Evolutionary conservation across 2,888 invertebrate genomes (phyloP), one percentile per base, ranked within the genome.

Genomic region (Acanthosepion esculentum): DNA sequence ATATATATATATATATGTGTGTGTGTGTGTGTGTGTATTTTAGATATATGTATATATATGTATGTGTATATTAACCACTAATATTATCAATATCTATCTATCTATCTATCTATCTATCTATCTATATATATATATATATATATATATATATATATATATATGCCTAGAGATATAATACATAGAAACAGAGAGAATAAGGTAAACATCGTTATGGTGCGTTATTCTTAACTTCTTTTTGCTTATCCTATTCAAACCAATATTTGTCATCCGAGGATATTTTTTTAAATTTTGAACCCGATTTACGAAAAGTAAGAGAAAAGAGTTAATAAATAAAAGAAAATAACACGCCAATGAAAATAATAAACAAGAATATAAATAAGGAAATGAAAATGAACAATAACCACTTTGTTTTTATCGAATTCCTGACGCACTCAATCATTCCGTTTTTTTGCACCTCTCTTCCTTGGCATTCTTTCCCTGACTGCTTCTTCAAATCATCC

Each of bases 401-500:
- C 78, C 78, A 78, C n/a, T 78, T n/a, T 78, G n/a, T 78, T 78
- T 78, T 78, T 78, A 33, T 78, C n/a, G n/a, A 78, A 78, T 78
- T 78, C 78, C 78, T 78, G 78, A 78, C 78, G 78, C 33, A 78
- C 78, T 78, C 78, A 78, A 78, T 78, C 78, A 78, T 78, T 78
- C 15, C n/a, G n/a, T n/a, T 78, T n/a, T 78, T 78, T 78, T 78
- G n/a, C 78, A 78, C 78, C 78, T 78, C 78, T 33, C 78, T n/a
- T 33, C 15, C n/a, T n/a, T n/a, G n/a, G n/a, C 78, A 33, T 78
- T n/a, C n/a, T 10, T 78, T 78, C 78, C 18, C 15, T 78, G n/a
- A 1, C n/a, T n/a, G n/a, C 33, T 0, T 78, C n/a, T n/a, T n/a
- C 18, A n/a, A 78, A n/a, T 78, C n/a, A 78, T 4, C n/a, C n/a